Evolutionary conservation across 2,888 invertebrate species (phyloP), one percentile per base, ranked within the genome.

Genomic region (Drosophila heteroneura): DNA sequence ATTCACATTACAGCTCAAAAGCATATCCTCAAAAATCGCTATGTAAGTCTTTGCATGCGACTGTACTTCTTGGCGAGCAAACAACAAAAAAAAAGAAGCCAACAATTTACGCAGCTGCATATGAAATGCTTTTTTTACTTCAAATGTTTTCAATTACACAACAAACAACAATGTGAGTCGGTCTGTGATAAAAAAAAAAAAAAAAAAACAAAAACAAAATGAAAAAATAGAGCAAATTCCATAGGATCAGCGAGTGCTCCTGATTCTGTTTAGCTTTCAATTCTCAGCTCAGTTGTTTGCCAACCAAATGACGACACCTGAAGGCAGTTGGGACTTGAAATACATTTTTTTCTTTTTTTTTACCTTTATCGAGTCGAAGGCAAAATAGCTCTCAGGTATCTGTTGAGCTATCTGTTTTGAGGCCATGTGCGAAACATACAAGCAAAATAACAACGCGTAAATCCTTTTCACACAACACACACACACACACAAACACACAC

Each of bases 351-450:
- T 52, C 22, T 56, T 30, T 37, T 26, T 57, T 53, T n/a, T 39
- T 63, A 22, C 52, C 51, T 65, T 41, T 14, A n/a, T 57, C 26
- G 44, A 54, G 60, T 66, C 64, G 71, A 74, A 82, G 70, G 74
- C 72, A 77, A 85, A 87, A 88, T 83, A 82, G 89, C 89, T 89
- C 86, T 89, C 86, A 89, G 89, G 89, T 85, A 89, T 89, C 86
- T 80, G 78, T 76, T 69, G 74, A 78, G 80, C 75, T 83, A 82
- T 88, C 84, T 83, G 74, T 64, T 41, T 41, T 63, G 30, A 28
- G 67, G 60, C 76, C 74, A 85, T 83, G 83, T 83, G 83, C 79
- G 79, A 83, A 80, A 77, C 62, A 60, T 74, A 70, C 69, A 81
- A 61, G 67, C 63, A 74, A 62, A 79, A 56, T 28, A 57, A 63